These are phyloP conservation scores for Mimachlamys varia DNA, from an alignment of 2,888 invertebrate genomes.

Conservation along the genomic window DNA sequence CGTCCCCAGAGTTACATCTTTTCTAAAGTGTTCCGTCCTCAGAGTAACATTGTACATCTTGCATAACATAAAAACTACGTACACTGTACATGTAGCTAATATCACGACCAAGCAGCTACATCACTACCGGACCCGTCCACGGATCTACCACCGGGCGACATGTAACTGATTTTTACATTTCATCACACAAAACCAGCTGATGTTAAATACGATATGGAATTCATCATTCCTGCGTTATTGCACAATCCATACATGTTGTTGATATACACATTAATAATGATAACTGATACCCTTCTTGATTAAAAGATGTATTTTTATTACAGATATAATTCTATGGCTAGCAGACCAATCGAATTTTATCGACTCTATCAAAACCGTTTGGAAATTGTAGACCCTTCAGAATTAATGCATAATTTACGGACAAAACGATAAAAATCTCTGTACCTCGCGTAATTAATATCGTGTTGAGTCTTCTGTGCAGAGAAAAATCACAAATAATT, in stretches of 20 bases:
- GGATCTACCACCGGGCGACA: background rate
- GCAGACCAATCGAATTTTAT: background rate
- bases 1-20: too few relatives aligned
- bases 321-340: background rate
- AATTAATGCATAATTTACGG: conserved; percentile 29
- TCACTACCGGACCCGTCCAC: too few relatives aligned
- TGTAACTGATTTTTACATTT: background rate
- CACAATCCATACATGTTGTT: background rate
- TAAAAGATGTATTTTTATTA: background rate
- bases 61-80: too few relatives aligned
- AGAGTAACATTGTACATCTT: too few relatives aligned
- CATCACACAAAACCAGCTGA: background rate
- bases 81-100: too few relatives aligned
- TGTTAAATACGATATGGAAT: background rate
- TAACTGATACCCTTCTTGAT: background rate
- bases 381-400: background rate
- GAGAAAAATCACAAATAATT: conserved; percentile 34
- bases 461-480: conserved; percentile 31
- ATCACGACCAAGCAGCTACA: too few relatives aligned
- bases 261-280: background rate
- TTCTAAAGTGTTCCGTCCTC: too few relatives aligned
- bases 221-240: background rate
- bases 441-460: conserved; percentile 31
- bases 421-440: background rate
- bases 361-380: background rate